Conservation (phyloP, 2,797 vertebrate species). For the Sebastes trivittatus region DNA sequence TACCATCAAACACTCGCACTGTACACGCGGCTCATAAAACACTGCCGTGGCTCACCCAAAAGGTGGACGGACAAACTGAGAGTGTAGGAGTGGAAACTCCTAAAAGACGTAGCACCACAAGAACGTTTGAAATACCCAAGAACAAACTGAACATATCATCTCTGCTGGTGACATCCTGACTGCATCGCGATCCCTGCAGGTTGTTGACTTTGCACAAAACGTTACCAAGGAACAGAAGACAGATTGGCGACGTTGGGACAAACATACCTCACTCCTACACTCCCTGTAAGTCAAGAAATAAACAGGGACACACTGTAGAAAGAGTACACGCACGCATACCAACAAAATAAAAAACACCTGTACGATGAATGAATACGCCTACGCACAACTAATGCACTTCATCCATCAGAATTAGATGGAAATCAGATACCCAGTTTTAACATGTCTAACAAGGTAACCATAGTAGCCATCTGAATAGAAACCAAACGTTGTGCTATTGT, state of each 20-base stretch:
- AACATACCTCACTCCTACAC: not conserved
- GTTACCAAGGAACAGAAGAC: conserved; percentile 12
- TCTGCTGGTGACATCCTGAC: conserved; percentile 2
- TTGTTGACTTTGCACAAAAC: conserved; percentile 7
- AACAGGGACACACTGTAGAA: not conserved
- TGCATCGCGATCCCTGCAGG: not conserved
- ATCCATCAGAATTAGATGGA: conserved; percentile 14
- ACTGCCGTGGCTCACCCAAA: conserved; percentile 14
- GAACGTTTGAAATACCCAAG: not conserved
- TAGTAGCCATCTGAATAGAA: conserved; percentile 11
- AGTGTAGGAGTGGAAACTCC: not conserved
- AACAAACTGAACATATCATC: not conserved
- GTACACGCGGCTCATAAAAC: conserved; percentile 68
- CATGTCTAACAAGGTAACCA: conserved; percentile 26
- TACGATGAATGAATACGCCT: not conserved
- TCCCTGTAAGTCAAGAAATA: not conserved
- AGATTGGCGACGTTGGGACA: not conserved
- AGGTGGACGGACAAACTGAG: conserved; percentile 24
- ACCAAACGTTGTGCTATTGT: conserved; percentile 7
- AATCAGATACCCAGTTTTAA: conserved; percentile 14
- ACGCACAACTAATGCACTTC: not conserved
- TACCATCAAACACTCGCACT: conserved; percentile 68
- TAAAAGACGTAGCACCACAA: not conserved
- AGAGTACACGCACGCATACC: not conserved
- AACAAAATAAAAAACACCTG: conserved; percentile 33